Percentiles rank a stretch among this genome's conserved stretches.
Evolutionary conservation across 2,888 invertebrate species (phyloP).

Genomic region (Pseudoips prasinana): DNA sequence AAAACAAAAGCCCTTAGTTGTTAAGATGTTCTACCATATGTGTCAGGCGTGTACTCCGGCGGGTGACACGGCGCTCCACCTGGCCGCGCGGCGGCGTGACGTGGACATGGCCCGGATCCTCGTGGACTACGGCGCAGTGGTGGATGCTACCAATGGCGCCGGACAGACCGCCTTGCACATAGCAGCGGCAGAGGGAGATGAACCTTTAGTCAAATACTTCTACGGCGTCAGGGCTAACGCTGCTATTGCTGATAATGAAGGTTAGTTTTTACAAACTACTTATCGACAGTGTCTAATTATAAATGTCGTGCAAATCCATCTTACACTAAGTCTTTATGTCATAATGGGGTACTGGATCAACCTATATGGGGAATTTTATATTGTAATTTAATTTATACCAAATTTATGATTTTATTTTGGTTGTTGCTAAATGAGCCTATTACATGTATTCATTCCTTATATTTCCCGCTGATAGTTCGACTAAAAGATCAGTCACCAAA

Average conservation of each 20-base stretch:
- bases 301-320: no score
- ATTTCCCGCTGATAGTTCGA: no score
- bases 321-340: no score
- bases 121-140: conserved; percentile 94
- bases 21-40: background rate
- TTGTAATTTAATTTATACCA: no score
- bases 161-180: conserved; percentile 98
- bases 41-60: conserved; percentile 88
- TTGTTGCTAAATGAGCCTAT: no score
- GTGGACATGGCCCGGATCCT: conserved; percentile 96
- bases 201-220: conserved; percentile 96
- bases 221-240: conserved; percentile 97
- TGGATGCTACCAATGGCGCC: conserved; percentile 96
- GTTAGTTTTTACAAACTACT: no score
- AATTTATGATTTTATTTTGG: no score
- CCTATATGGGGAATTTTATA: no score
- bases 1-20: no score
- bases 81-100: conserved; percentile 96
- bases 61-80: conserved; percentile 96
- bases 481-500: no score
- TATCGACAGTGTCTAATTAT: background rate
- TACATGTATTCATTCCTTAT: no score
- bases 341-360: no score
- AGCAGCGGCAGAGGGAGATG: conserved; percentile 97
- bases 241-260: conserved; percentile 96